Evolutionary conservation across 2,113 vertebrate genomes (phyloP).

Genomic region (Gila orcuttii): DNA sequence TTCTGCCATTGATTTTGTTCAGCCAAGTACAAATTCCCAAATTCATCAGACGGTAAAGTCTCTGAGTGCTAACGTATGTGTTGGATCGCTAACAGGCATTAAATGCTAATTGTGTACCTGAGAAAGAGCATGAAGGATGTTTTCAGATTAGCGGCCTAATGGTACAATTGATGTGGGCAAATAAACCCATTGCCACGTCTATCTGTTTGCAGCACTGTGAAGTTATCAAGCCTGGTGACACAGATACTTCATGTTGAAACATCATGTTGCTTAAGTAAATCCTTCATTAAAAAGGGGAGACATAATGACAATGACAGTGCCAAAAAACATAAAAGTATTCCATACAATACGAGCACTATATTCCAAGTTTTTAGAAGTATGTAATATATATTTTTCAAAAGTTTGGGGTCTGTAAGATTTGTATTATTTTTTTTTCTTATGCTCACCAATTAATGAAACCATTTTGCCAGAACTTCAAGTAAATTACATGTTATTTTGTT

Average conservation of each 20-base stretch:
- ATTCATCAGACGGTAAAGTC: slow-evolving; percentile 11
- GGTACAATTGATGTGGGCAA: slow-evolving; percentile 66
- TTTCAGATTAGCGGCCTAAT: slow-evolving; percentile 50
- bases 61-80: slow-evolving; percentile 9
- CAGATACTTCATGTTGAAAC: background rate
- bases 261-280: background rate
- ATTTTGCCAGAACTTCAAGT: too few species aligned
- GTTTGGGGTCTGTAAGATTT: too few species aligned
- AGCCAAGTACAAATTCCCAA: background rate
- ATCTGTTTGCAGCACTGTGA: slow-evolving; percentile 38
- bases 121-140: slow-evolving; percentile 56
- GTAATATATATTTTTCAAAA: too few species aligned
- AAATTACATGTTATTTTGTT: background rate
- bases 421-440: too few species aligned
- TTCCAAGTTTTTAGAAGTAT: too few species aligned
- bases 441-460: too few species aligned
- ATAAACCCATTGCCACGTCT: slow-evolving; percentile 51
- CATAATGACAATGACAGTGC: too few species aligned
- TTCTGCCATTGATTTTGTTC: slow-evolving; percentile 1
- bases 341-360: too few species aligned
- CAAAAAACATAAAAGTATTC: too few species aligned
- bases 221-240: slow-evolving; percentile 18
- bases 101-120: slow-evolving; percentile 62
- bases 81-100: slow-evolving; percentile 57
- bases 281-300: background rate